Evolutionary conservation across 2,888 invertebrate genomes (phyloP), one percentile per base, ranked within the genome.

Genomic region (Apamea epomidion): DNA sequence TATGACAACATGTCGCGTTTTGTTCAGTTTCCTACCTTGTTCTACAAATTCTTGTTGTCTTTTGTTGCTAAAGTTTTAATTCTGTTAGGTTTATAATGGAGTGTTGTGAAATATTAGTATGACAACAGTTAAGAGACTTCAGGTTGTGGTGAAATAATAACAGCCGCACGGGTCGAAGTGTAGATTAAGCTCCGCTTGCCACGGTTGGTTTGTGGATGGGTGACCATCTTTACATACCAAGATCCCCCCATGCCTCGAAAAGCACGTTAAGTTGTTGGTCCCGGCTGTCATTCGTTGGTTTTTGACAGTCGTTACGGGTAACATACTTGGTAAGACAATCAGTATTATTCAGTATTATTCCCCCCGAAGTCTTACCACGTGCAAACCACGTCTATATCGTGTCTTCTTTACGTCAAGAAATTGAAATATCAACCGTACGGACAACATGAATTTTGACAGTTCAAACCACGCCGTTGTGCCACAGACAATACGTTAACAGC

Each of bases 1-100:
- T 87, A 89, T 89, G 90, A 91, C 90, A 91, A 88, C 84, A 84
- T 81, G 89, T 89, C 89, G 81, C 72, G 74, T 81, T 79, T 68
- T 74, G 84, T 81, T 80, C 45, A 75, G 71, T 89, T 84, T 85
- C 76, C 67, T 83, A 87, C 85, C 86, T 85, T 82, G 84, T 84
- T 80, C 80, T 88, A 82, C 8, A 86, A 90, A 89, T 86, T 85
- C 72, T 64, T 73, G 82, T 81, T 80, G 87, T 87, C 76, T 76
- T 84, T 78, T 82, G 77, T 81, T 73, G 7, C 42, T 37, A n/a
- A 70, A 86, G 83, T 88, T 84, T 83, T 84, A 87, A 86, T 84
- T 87, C 25, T 71, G 67, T 85, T 85, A 68, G 7, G 58, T 78
- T 74, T 74, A 58, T 73, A 78, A 73, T 80, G 62, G 45, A 80